These are phyloP conservation scores for Condylostylus longicornis DNA, from an alignment of 1,140 invertebrate genomes.

Conservation along the genomic window DNA sequence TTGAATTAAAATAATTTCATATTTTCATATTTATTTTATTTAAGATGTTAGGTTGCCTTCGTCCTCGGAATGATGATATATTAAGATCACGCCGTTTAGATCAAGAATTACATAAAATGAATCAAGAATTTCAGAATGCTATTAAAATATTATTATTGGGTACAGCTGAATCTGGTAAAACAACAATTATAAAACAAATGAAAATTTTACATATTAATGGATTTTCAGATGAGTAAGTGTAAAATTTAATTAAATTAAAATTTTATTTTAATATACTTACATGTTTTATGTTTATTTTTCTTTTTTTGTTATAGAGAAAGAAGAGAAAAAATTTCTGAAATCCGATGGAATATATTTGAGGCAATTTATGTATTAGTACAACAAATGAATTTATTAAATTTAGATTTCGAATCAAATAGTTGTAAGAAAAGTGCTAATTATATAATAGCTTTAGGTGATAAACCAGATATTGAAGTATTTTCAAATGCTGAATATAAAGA, in stretches of 20 bases:
- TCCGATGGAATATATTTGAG: conserved; percentile 50
- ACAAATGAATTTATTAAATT: conserved; percentile 38
- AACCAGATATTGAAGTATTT: conserved; percentile 15
- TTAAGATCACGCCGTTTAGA: conserved; percentile 10
- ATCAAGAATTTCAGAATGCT: conserved; percentile 22
- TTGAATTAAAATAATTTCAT: too few relatives aligned
- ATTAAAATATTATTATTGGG: conserved; percentile 52
- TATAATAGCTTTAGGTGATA: conserved; percentile 36
- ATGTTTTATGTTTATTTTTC: background rate
- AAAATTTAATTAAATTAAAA: background rate
- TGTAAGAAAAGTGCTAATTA: conserved; percentile 37
- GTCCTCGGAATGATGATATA: background rate
- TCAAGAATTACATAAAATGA: conserved; percentile 14
- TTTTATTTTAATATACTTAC: background rate
- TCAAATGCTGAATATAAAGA: conserved; percentile 44
- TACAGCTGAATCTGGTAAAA: conserved; percentile 55
- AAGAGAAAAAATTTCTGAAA: conserved; percentile 42
- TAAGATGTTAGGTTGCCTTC: conserved; percentile 2
- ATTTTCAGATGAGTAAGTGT: conserved; percentile 44
- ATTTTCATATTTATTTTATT: background rate
- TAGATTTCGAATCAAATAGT: conserved; percentile 34
- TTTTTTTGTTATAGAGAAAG: conserved; percentile 43
- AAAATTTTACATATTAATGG: conserved; percentile 60
- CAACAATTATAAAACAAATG: conserved; percentile 73
- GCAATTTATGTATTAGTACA: conserved; percentile 45